phyloP scores from a whole-genome alignment of 2,113 vertebrate species.

The Neotoma lepida region DNA sequence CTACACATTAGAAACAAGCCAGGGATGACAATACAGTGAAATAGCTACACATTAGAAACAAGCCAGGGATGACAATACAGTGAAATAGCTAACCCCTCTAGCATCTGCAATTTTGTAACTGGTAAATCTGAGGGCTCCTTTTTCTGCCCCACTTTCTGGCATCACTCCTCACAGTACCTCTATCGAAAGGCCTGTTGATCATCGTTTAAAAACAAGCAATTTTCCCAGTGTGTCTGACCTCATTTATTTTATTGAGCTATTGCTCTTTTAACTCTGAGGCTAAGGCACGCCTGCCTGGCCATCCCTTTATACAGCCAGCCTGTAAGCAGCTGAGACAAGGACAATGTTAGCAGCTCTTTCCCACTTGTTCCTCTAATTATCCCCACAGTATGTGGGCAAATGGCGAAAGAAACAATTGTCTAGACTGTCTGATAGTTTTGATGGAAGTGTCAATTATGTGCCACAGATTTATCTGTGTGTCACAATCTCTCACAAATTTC shows the following conservation, averaged over 20 bases:
- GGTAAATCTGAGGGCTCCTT: neutral
- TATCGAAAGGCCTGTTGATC: neutral
- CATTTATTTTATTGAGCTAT: conserved; percentile 36
- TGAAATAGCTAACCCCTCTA: neutral
- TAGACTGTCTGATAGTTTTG: conserved; percentile 30
- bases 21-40: neutral
- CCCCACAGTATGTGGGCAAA: conserved; percentile 21
- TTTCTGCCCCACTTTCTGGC: neutral
- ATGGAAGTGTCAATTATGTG: conserved; percentile 13
- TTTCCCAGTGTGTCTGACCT: neutral
- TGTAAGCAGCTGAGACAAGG: neutral
- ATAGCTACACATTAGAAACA: neutral
- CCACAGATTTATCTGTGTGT: neutral
- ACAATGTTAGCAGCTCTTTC: conserved; percentile 46
- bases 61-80: too few relatives aligned
- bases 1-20: neutral
- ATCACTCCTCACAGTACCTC: neutral
- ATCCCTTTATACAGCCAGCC: conserved; percentile 21
- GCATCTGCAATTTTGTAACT: neutral
- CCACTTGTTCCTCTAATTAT: conserved; percentile 31
- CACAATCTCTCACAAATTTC: conserved; percentile 1
- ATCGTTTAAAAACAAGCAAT: conserved; percentile 3
- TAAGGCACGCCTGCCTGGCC: conserved; percentile 8
- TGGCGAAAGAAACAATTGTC: conserved; percentile 39
- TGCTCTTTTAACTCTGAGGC: conserved; percentile 23